These are phyloP conservation scores for Gila orcuttii DNA, from an alignment of 2,113 vertebrate genomes.

Conservation along the genomic window DNA sequence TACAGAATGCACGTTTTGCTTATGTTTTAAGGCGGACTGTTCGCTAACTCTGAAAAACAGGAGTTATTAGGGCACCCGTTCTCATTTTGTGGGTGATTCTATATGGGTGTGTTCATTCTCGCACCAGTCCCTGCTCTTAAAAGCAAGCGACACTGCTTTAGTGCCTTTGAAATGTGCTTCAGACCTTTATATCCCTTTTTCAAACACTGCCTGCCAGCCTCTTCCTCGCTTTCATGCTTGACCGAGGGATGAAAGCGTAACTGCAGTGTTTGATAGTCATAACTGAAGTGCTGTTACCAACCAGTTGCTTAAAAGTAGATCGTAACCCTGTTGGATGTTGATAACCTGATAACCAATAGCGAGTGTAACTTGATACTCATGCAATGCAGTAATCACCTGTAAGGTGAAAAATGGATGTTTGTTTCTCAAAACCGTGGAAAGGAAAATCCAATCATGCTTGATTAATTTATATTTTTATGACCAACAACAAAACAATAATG, in stretches of 20 bases:
- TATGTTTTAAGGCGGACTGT: constrained; percentile 3
- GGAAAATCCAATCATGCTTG: constrained; percentile 7
- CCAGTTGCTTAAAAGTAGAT: constrained; percentile 26
- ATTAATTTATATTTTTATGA: background rate
- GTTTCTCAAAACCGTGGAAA: background rate
- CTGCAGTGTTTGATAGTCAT: background rate
- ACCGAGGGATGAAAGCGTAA: background rate
- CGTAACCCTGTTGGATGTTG: constrained; percentile 19
- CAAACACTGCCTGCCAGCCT: constrained; percentile 32
- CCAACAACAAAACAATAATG: constrained; percentile 47
- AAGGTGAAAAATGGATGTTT: background rate
- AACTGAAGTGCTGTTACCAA: constrained; percentile 24
- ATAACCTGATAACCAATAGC: constrained; percentile 42
- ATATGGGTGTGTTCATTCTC: background rate
- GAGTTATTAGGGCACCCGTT: background rate
- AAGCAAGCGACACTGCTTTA: constrained; percentile 44
- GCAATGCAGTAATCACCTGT: constrained; percentile 44
- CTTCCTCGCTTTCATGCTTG: background rate
- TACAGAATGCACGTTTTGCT: constrained; percentile 1
- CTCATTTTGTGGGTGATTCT: background rate
- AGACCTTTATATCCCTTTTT: constrained; percentile 50
- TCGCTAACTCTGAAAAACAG: background rate
- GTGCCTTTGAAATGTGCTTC: constrained; percentile 58
- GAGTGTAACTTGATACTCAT: constrained; percentile 30
- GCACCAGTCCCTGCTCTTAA: constrained; percentile 30